Percentiles rank a stretch among this genome's conserved stretches.
Conservation (phyloP, 2,113 vertebrate genomes). For the Spheniscus mendiculus region DNA sequence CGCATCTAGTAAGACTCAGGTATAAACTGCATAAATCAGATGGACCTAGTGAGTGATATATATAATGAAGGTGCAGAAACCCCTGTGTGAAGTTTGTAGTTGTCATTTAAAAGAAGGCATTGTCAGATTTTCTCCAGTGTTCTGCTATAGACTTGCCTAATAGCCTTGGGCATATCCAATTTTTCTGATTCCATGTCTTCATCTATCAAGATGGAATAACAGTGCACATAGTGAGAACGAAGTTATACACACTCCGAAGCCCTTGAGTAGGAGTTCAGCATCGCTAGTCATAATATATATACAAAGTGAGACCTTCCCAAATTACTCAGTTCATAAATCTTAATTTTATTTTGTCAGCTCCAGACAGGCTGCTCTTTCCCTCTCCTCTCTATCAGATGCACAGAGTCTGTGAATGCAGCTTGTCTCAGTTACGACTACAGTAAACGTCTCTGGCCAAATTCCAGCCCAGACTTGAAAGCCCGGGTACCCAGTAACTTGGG, state of each 20-base stretch:
- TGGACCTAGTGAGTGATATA: not conserved
- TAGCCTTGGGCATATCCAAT: not conserved
- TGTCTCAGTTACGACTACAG: not conserved
- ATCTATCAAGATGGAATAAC: not conserved
- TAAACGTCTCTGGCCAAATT: not conserved
- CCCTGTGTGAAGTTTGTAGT: not conserved
- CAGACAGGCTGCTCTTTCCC: not conserved
- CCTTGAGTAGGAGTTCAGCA: constrained; percentile 29
- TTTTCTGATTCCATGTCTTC: not conserved
- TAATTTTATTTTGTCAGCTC: not conserved
- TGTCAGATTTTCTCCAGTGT: not conserved
- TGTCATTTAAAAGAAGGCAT: not conserved
- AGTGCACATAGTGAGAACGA: not conserved
- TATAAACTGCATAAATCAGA: not conserved
- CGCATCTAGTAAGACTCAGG: not conserved
- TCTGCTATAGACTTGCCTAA: not conserved
- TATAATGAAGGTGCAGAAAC: not conserved
- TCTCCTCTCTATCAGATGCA: not conserved
- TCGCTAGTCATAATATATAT: constrained; percentile 38
- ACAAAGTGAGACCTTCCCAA: constrained; percentile 27
- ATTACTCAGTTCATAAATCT: constrained; percentile 42
- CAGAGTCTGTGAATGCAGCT: not conserved
- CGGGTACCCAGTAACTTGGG: not conserved
- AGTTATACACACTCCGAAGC: not conserved
- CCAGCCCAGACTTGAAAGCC: not conserved